Percentiles rank a stretch among this genome's conserved stretches.
Conservation (phyloP, 1,140 invertebrate genomes). For the Drosophila navojoa region DNA sequence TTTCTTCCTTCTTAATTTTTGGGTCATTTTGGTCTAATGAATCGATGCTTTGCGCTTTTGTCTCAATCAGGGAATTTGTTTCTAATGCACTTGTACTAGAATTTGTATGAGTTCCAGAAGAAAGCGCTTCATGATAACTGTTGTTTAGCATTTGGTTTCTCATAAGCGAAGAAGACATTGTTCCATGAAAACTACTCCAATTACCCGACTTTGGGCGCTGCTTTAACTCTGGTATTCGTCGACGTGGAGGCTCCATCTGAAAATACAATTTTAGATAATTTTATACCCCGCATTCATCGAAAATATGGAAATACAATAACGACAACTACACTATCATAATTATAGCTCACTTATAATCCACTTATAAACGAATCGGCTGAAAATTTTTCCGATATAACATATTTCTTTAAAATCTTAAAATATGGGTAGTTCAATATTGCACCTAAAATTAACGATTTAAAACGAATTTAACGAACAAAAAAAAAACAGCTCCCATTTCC, state of each 20-base stretch:
- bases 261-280: constrained; percentile 24
- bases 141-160: constrained; percentile 85
- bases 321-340: no score
- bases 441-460: no score
- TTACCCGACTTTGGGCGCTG: constrained; percentile 88
- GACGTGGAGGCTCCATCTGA: constrained; percentile 87
- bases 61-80: constrained; percentile 47
- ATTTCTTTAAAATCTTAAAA: no score
- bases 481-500: no score
- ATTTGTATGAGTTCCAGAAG: constrained; percentile 51
- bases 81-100: constrained; percentile 16
- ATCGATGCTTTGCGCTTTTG: constrained; percentile 84
- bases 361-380: no score
- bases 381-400: no score
- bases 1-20: constrained; percentile 90
- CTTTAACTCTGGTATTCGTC: constrained; percentile 88
- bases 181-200: constrained; percentile 85
- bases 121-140: constrained; percentile 88
- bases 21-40: constrained; percentile 85
- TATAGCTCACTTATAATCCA: no score
- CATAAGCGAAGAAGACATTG: constrained; percentile 77
- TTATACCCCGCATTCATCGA: no score
- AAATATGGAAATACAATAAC: no score
- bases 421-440: no score
- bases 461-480: no score